Evolutionary conservation across 2,888 invertebrate species (phyloP).

Genomic region (Drosophila rubida): DNA sequence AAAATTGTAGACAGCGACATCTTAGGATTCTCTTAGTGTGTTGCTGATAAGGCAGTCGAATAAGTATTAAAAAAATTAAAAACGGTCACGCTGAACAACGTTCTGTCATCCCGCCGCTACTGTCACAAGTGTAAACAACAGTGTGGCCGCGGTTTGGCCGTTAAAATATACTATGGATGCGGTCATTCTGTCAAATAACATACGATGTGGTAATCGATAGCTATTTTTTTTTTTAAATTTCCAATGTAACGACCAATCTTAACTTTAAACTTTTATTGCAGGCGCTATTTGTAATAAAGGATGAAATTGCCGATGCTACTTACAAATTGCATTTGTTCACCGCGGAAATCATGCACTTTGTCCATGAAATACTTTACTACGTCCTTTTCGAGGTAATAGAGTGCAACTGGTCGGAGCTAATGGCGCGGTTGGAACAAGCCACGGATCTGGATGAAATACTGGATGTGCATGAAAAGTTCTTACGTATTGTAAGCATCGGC

Average conservation of each 20-base stretch:
- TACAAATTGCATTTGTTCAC: slow-evolving; percentile 84
- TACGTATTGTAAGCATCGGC: slow-evolving; percentile 93
- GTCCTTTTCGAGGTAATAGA: slow-evolving; percentile 97
- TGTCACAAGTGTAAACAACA: slow-evolving; percentile 55
- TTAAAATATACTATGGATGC: slow-evolving; percentile 15
- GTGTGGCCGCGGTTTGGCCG: background rate
- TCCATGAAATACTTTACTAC: slow-evolving; percentile 93
- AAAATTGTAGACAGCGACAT: slow-evolving; percentile 80
- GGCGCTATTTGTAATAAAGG: slow-evolving; percentile 76
- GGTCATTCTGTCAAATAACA: background rate
- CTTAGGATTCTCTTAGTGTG: background rate
- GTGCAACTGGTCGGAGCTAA: slow-evolving; percentile 96
- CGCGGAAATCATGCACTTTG: slow-evolving; percentile 85
- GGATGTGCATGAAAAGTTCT: slow-evolving; percentile 92
- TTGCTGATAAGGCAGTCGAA: slow-evolving; percentile 11
- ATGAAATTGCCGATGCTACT: slow-evolving; percentile 77
- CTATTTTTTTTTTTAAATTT: background rate
- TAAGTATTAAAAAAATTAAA: background rate
- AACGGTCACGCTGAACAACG: background rate
- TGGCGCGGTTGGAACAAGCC: slow-evolving; percentile 90
- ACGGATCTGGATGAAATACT: slow-evolving; percentile 95
- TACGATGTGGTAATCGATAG: slow-evolving; percentile 24
- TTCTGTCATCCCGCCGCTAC: too few species aligned
- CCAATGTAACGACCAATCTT: background rate
- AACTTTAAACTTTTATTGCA: slow-evolving; percentile 84